Evolutionary conservation across 2,797 vertebrate species (phyloP).

Genomic region (Bradypodion pumilum): DNA sequence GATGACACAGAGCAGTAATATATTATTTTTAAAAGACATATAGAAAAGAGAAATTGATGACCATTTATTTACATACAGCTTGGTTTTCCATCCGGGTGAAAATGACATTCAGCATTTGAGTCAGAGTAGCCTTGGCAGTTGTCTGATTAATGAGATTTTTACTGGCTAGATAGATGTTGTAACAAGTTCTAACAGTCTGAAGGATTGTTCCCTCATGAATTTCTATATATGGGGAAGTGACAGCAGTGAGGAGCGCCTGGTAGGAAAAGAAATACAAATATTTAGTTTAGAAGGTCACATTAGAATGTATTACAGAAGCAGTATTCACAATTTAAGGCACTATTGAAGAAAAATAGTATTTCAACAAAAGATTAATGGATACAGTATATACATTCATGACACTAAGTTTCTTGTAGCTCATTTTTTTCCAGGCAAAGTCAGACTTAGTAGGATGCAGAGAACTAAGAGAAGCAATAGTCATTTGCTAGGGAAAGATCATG

Average conservation of each 20-base stretch:
- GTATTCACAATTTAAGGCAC: neutral
- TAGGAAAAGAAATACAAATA: slow-evolving; percentile 5
- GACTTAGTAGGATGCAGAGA: neutral
- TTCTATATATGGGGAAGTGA: slow-evolving; percentile 96
- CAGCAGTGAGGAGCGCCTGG: slow-evolving; percentile 93
- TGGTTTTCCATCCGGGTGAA: slow-evolving; percentile 98
- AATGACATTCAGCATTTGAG: slow-evolving; percentile 98
- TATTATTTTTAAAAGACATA: slow-evolving; percentile 35
- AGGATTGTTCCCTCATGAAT: slow-evolving; percentile 96
- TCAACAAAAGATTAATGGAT: neutral
- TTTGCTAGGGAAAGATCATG: neutral
- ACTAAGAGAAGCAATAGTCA: neutral
- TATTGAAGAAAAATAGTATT: neutral
- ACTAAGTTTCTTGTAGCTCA: neutral
- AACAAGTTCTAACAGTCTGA: slow-evolving; percentile 95
- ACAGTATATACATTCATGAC: neutral
- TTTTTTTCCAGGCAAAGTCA: neutral
- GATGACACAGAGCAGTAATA: neutral
- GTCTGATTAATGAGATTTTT: slow-evolving; percentile 99
- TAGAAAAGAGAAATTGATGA: neutral
- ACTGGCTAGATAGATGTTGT: slow-evolving; percentile 98
- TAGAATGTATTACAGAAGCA: neutral
- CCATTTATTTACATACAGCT: slow-evolving; percentile 81
- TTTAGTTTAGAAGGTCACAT: neutral
- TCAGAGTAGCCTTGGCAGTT: slow-evolving; percentile 96